A percentile compares a stretch with the other conserved stretches of the same genome.
Conservation (phyloP, 2,113 vertebrate species). For the Shinisaurus crocodilurus region DNA sequence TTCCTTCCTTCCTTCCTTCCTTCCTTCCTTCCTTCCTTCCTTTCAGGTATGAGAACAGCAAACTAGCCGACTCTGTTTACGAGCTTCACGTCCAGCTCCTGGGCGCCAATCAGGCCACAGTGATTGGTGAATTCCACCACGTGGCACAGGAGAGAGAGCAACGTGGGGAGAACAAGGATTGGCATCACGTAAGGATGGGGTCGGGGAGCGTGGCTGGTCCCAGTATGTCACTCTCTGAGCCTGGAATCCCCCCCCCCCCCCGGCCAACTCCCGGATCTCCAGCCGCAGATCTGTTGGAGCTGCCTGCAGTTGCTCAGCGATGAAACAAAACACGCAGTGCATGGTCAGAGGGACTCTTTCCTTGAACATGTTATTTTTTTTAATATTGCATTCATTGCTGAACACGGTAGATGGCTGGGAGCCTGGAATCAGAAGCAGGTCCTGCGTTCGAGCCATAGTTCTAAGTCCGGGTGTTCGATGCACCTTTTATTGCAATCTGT, state of each 20-base stretch:
- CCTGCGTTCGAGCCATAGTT: not conserved
- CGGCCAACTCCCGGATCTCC: too few species aligned
- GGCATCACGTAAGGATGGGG: conserved; percentile 74
- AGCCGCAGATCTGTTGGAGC: not conserved
- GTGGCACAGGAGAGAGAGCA: conserved; percentile 58
- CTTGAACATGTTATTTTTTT: not conserved
- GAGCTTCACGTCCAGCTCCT: conserved; percentile 85
- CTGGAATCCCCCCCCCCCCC: not conserved
- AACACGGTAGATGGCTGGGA: too few species aligned
- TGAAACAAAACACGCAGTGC: not conserved
- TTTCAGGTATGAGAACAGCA: conserved; percentile 87
- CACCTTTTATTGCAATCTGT: not conserved
- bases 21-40: not conserved
- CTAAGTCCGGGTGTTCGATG: not conserved
- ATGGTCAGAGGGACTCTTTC: not conserved
- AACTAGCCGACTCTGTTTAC: conserved; percentile 79
- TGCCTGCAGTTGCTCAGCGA: not conserved
- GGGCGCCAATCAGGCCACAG: conserved; percentile 73
- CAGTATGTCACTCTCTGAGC: not conserved
- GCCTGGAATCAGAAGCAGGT: not conserved
- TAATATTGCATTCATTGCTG: not conserved
- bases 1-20: not conserved
- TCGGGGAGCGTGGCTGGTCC: not conserved
- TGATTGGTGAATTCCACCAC: conserved; percentile 77
- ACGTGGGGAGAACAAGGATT: conserved; percentile 72